Evolutionary conservation across 2,113 vertebrate species (phyloP).

Genomic region (Suncus etruscus): DNA sequence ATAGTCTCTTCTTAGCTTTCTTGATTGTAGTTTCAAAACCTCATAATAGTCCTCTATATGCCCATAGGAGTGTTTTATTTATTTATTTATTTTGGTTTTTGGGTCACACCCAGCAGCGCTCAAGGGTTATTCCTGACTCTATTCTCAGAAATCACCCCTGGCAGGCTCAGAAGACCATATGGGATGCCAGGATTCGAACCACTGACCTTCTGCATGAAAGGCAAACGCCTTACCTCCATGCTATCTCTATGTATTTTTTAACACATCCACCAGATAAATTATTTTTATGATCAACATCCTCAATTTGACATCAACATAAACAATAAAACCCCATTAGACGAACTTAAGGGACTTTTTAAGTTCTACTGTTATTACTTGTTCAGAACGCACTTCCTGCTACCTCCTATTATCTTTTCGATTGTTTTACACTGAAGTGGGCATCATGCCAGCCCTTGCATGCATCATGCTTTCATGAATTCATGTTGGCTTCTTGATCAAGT

Average conservation of each 20-base stretch:
- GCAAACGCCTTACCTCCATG: too few relatives aligned
- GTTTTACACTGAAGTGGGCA: background rate
- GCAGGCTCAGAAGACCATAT: too few relatives aligned
- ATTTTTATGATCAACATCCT: slow-evolving; percentile 5
- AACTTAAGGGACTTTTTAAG: background rate
- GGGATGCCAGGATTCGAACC: too few relatives aligned
- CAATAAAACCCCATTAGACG: background rate
- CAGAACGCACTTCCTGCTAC: background rate
- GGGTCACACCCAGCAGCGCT: too few relatives aligned
- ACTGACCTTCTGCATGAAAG: too few relatives aligned
- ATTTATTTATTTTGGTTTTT: too few relatives aligned
- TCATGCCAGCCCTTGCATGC: background rate
- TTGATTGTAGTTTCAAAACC: background rate
- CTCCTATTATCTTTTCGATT: background rate
- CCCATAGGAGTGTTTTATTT: background rate
- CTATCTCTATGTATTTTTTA: too few relatives aligned
- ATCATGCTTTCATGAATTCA: background rate
- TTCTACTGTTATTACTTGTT: background rate
- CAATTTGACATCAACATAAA: background rate
- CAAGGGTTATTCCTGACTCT: too few relatives aligned
- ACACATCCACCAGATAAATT: background rate
- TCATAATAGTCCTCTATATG: background rate
- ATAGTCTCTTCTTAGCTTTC: background rate
- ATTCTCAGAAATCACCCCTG: too few relatives aligned
- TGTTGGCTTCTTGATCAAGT: background rate